phyloP scores from a whole-genome alignment of 2,797 vertebrate genomes.

The Numenius phaeopus region DNA sequence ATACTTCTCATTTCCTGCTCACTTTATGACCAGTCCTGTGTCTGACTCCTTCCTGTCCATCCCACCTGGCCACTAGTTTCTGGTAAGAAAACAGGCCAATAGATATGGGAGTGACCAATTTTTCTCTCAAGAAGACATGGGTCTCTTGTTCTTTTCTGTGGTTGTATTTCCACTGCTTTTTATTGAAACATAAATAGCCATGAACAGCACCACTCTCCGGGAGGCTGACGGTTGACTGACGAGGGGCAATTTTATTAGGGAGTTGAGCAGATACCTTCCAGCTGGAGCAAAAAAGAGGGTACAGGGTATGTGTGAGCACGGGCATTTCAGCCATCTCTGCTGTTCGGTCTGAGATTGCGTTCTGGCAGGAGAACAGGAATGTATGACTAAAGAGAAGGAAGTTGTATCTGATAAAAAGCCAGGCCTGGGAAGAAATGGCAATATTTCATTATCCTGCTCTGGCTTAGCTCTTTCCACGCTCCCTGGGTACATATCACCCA shows the following conservation, averaged over 20 bases:
- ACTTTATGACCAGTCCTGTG: background rate
- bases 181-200: background rate
- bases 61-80: background rate
- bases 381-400: conserved; percentile 8
- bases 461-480: background rate
- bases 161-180: background rate
- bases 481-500: background rate
- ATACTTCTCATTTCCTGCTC: conserved; percentile 44
- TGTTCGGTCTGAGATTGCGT: background rate
- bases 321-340: background rate
- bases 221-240: background rate
- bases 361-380: conserved; percentile 24
- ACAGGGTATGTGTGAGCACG: background rate
- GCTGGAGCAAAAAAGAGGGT: background rate
- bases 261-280: background rate
- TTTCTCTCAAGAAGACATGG: background rate
- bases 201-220: background rate
- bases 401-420: background rate
- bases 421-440: background rate
- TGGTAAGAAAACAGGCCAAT: background rate
- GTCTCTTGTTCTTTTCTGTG: background rate
- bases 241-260: background rate
- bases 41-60: conserved; percentile 20
- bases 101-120: background rate
- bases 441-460: background rate